These are phyloP conservation scores for Pollicipes pollicipes DNA, from an alignment of 1,140 invertebrate species.

Conservation along the genomic window DNA sequence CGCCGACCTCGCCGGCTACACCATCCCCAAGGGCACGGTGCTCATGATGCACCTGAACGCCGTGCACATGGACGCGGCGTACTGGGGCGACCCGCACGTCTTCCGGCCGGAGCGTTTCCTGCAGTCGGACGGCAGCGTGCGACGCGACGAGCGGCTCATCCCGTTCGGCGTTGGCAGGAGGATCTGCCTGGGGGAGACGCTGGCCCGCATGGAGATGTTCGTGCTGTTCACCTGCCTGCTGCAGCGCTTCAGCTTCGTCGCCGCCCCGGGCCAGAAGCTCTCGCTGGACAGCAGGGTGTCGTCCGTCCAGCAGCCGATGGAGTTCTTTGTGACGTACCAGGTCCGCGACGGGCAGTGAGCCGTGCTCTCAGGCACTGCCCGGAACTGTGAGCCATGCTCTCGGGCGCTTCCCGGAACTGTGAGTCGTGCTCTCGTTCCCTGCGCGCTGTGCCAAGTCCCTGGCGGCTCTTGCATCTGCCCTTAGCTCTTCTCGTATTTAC, in stretches of 20 bases:
- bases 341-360: no score
- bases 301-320: no score
- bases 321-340: no score
- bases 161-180: conserved; percentile 42
- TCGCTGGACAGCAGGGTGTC: conserved; percentile 7
- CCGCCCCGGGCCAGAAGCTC: background rate
- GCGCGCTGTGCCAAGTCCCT: no score
- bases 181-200: conserved; percentile 52
- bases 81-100: conserved; percentile 27
- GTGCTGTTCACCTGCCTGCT: conserved; percentile 49
- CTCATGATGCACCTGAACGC: conserved; percentile 47
- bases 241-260: conserved; percentile 32
- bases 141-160: conserved; percentile 17
- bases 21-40: conserved; percentile 33
- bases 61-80: conserved; percentile 41
- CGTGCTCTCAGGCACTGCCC: no score
- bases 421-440: no score
- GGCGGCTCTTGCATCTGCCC: no score
- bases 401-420: no score
- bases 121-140: conserved; percentile 19
- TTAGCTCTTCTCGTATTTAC: no score
- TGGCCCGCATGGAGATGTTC: conserved; percentile 53
- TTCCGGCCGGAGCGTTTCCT: conserved; percentile 29
- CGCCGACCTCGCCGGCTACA: conserved; percentile 11
- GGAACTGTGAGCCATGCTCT: no score